phyloP scores from a whole-genome alignment of 2,888 invertebrate species.

The Euplagia quadripunctaria region DNA sequence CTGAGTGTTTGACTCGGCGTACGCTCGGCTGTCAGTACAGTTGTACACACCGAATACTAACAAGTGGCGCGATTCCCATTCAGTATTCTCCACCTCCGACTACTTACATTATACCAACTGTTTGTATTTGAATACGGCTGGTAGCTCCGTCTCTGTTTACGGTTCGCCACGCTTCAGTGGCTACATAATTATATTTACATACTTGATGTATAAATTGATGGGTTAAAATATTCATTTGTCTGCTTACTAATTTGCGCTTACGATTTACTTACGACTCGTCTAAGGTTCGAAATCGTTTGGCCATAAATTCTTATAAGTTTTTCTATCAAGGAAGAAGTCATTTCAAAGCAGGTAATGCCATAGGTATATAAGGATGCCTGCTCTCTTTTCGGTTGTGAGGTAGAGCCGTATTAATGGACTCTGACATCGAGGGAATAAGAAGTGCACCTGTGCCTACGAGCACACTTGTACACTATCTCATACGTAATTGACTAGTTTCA shows the following conservation, averaged over 20 bases:
- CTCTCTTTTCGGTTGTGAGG: no score
- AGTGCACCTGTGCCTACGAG: background rate
- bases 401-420: background rate
- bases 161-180: background rate
- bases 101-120: background rate
- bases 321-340: no score
- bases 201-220: background rate
- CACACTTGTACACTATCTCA: background rate
- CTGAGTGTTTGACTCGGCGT: background rate
- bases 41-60: background rate
- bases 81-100: background rate
- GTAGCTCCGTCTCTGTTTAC: background rate
- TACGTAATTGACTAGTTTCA: background rate
- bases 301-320: no score
- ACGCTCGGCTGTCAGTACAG: background rate
- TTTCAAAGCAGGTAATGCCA: no score
- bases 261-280: background rate
- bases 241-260: background rate
- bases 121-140: slow-evolving; percentile 1
- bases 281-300: background rate
- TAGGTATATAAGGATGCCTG: background rate
- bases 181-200: background rate
- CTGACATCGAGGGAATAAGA: background rate
- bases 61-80: background rate
- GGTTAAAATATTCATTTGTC: background rate